Percentiles rank a stretch among this genome's conserved stretches.
phyloP scores from a whole-genome alignment of 2,113 vertebrate species.

The Conger conger region DNA sequence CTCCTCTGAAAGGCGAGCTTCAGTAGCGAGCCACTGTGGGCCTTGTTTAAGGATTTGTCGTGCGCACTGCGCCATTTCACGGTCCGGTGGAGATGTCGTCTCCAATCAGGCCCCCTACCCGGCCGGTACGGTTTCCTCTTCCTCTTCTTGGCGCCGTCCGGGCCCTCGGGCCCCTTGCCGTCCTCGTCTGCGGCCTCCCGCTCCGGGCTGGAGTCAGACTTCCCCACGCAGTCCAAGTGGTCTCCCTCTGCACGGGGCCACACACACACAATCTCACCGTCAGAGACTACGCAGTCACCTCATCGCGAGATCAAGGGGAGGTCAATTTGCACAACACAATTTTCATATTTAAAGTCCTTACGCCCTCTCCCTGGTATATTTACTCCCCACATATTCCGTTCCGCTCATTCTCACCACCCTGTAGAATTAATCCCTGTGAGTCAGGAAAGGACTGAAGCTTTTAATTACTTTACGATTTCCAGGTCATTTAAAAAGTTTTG shows the following conservation, averaged over 20 bases:
- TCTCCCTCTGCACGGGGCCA: conserved; percentile 77
- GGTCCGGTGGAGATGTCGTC: conserved; percentile 67
- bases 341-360: conserved; percentile 20
- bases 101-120: conserved; percentile 77
- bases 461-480: not conserved
- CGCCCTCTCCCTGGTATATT: conserved; percentile 30
- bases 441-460: not conserved
- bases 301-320: conserved; percentile 26
- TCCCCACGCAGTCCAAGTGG: conserved; percentile 90
- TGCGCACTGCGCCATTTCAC: conserved; percentile 65
- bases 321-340: conserved; percentile 32
- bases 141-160: conserved; percentile 89
- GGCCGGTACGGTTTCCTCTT: conserved; percentile 98
- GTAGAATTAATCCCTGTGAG: not conserved
- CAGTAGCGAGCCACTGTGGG: conserved; percentile 17
- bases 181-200: conserved; percentile 89
- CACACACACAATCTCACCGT: not conserved
- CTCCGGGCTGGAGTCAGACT: conserved; percentile 97
- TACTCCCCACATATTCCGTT: conserved; percentile 20
- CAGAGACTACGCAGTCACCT: not conserved
- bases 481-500: not conserved
- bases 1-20: not conserved
- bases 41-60: not conserved
- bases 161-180: conserved; percentile 76
- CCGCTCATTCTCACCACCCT: not conserved